Evolutionary conservation across 2,113 vertebrate species (phyloP), one percentile per base, ranked within the genome.

Genomic region (Petrocephalus zakoni): DNA sequence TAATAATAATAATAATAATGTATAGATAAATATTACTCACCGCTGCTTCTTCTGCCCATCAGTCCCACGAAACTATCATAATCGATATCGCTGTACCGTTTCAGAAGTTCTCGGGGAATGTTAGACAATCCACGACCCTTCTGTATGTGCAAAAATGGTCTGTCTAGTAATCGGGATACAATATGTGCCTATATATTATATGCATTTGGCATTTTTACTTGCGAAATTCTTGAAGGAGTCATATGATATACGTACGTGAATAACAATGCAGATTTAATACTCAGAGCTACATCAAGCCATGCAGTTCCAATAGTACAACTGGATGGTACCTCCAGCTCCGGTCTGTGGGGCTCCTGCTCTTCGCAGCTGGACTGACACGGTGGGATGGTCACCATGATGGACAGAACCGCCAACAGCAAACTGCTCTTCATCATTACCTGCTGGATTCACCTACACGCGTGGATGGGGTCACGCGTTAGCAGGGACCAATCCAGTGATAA

Each of bases 51-150:
- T 88, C 93, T 92, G 90, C 93, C 93, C 91, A 94, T 91, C 53
- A 90, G 89, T 34, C 91, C 92, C 53, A 96, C 93, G 90, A 96
- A 75, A 25, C 90, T 94, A 68, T 95, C 93, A 87, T 94, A 93
- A 22, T 93, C 93, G 88, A 93, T 88, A 0, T 93, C 89, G 75
- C 92, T 90, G 2, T 92, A 93, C 78, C 89, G 91, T 91, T 91
- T 92, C 52, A 94, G 90, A 86, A 95, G 72, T 0, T 92, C 90
- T 0, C 90, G 90, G n/a, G 94, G 92, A 82, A 94, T 88, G 58
- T 90, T 92, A 47, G 91, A 89, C 37, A 89, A 88, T 53, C 88
- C 85, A 19, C 21, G 72, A 58, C 88, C 90, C 85, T 91, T 93
- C 92, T 91, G 88, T n/a, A 84, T 25, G 22, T n/a, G 51, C 34